Evolutionary conservation across 1,140 invertebrate species (phyloP).

Genomic region (Phocides pigmalion): DNA sequence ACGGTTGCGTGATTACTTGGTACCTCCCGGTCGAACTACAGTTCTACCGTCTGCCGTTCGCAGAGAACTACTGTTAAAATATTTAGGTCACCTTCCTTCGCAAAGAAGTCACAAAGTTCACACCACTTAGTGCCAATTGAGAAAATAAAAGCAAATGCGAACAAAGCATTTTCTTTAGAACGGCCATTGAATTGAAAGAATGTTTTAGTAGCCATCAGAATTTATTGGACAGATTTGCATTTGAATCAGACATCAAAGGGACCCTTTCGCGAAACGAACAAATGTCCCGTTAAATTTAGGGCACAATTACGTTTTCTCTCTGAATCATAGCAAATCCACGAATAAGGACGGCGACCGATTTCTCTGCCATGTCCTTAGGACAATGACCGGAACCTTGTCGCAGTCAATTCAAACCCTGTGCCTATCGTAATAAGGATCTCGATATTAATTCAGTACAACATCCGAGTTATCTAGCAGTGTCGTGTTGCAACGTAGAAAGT

Average conservation of each 20-base stretch:
- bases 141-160: neutral
- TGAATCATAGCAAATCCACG: conserved; percentile 39
- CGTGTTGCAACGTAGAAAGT: conserved; percentile 63
- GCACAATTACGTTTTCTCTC: conserved; percentile 29
- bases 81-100: neutral
- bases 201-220: neutral
- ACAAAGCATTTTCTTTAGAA: neutral
- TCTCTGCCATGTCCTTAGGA: conserved; percentile 35
- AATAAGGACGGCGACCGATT: conserved; percentile 40
- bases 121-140: neutral
- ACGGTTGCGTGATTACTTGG: too few relatives aligned
- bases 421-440: conserved; percentile 39
- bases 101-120: neutral
- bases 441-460: conserved; percentile 31
- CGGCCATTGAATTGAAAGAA: neutral
- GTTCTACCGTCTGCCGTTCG: too few relatives aligned
- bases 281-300: conserved; percentile 15
- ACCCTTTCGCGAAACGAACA: conserved; percentile 8
- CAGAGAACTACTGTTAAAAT: too few relatives aligned
- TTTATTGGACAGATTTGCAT: conserved; percentile 2
- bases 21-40: too few relatives aligned
- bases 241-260: conserved; percentile 12
- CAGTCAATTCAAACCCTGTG: conserved; percentile 40
- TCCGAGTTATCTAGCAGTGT: conserved; percentile 39
- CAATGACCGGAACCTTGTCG: conserved; percentile 29